Base-by-base conservation (phyloP, 1,140 invertebrate genomes). In the Pissodes strobi region DNA sequence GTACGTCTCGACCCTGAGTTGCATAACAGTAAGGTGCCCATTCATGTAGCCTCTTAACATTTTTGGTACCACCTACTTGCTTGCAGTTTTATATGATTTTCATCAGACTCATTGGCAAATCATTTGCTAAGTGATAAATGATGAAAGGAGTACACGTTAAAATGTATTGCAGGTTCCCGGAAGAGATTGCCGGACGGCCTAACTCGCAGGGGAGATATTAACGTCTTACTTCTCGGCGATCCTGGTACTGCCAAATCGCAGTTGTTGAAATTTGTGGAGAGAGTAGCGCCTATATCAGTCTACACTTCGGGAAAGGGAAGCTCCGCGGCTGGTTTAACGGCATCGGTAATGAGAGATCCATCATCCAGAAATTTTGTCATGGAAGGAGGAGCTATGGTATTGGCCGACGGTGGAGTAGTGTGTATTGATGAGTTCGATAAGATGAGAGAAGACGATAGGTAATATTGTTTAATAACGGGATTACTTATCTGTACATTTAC, bases 351-450 rank as follows among this genome's bases (percentile, higher is more conserved):
- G 63, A 84, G 95, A 73, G 97, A 99, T 85, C 95, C 96, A 8
- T 80, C 84, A 12, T 89, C 95, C 17, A 93, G 94, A 38, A 98
- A 97, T 77, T 99, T 99, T 80, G 88, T 99, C 2, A 96, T 99
- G 92, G 97, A 99, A 83, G 98, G 98, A 10, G 98, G 98, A 25
- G 98, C 98, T 6, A 99, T 99, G 97, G 98, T 99, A 1, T 80
- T 99, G 27, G 98, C 98, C 19, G 98, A 99, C 82, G 97, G 97
- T 25, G 98, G 98, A 30, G 95, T 99, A 8, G 97, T 99, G 1
- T 99, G 97, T 77, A 99, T 99, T 78, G 98, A 99, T 79, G 98
- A 99, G 79, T 99, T 99, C 81, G 98, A 99, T 80, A 99, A 99
- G 82, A 99, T 99, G 98, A 86, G 94, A 66, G 97, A 99, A 81